Evolutionary conservation across 2,888 invertebrate genomes (phyloP), one percentile per base, ranked within the genome.

Genomic region (Dorcus parallelipipedus): DNA sequence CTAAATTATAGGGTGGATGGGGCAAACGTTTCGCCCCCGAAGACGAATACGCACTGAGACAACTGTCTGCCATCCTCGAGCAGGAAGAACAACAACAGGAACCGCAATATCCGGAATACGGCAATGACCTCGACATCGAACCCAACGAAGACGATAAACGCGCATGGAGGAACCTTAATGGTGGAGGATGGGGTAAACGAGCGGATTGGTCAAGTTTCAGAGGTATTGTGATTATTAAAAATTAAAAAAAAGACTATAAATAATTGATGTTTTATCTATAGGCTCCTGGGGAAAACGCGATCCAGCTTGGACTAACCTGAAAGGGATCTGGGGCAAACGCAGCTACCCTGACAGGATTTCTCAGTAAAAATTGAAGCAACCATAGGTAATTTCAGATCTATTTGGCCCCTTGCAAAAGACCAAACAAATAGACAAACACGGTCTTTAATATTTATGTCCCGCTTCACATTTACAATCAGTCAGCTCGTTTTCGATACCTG

Each of bases 301-400:
- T 71, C 88, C 89, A 9, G 88, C 87, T 74, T 90, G 90, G 90
- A 88, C 87, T 74, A 89, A 89, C 76, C 80, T 90, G 67, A 87
- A 88, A 78, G 90, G 90, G 60, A 85, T 90, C 78, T 90, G 90
- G 90, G 90, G 90, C 69, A 89, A 90, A 76, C 83, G 90, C 60
- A 77, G 77, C 74, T 79, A 67, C 58, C 64, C 66, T 50, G 67
- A 68, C 56, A 64, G 66, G 56, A 60, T 66, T 56, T 61, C 66
- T 56, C 66, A 69, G 62, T 71, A 68, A 70, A 67, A 9, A 51
- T 48, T 26, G 41, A 52, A 48, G 4, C 49, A 50, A 38, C 45
- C 38, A 49, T 49, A 55, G 55, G 14, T 14, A 14, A 14, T 33
- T 33, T 6, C 26, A 33, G 26, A 33, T 33, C 14, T 14, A 14